These are phyloP conservation scores for Dysidea cf. avara DNA, from an alignment of 37 sponge, comb jelly and placozoan genomes.

Conservation along the genomic window DNA sequence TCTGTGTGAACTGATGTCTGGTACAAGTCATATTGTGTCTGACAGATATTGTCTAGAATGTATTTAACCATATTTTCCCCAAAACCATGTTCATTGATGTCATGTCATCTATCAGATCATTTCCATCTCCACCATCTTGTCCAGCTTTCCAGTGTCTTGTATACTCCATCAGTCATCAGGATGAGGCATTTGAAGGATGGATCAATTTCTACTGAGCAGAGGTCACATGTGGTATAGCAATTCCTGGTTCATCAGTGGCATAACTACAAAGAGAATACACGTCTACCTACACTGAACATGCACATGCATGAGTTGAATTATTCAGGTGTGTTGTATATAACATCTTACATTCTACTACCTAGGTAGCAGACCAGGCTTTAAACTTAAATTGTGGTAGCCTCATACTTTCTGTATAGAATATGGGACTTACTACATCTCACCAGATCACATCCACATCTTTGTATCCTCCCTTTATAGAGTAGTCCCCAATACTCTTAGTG, in stretches of 20 bases:
- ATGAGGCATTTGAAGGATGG: slow-evolving; percentile 51
- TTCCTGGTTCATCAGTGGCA: slow-evolving; percentile 58
- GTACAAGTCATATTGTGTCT: slow-evolving; percentile 38
- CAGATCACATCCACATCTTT: slow-evolving; percentile 84
- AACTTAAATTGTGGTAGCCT: too few relatives aligned
- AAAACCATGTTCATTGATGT: not conserved
- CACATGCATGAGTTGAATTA: too few relatives aligned
- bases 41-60: slow-evolving; percentile 39
- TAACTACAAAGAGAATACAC: too few relatives aligned
- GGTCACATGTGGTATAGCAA: slow-evolving; percentile 50
- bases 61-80: slow-evolving; percentile 10
- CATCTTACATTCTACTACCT: too few relatives aligned
- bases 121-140: not conserved
- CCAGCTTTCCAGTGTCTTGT: slow-evolving; percentile 69
- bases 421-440: slow-evolving; percentile 56
- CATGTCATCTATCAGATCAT: slow-evolving; percentile 19
- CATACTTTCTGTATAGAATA: too few relatives aligned
- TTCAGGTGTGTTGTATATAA: too few relatives aligned
- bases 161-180: slow-evolving; percentile 87
- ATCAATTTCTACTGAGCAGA: slow-evolving; percentile 6
- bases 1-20: slow-evolving; percentile 21
- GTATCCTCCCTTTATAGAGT: slow-evolving; percentile 85
- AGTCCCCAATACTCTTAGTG: slow-evolving; percentile 93
- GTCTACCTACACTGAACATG: too few relatives aligned
- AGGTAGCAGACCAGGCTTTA: too few relatives aligned